Percentiles rank a stretch among this genome's conserved stretches.
These are phyloP conservation scores for Ceuthmochares aereus DNA, from an alignment of 2,113 vertebrate genomes.

Conservation along the genomic window DNA sequence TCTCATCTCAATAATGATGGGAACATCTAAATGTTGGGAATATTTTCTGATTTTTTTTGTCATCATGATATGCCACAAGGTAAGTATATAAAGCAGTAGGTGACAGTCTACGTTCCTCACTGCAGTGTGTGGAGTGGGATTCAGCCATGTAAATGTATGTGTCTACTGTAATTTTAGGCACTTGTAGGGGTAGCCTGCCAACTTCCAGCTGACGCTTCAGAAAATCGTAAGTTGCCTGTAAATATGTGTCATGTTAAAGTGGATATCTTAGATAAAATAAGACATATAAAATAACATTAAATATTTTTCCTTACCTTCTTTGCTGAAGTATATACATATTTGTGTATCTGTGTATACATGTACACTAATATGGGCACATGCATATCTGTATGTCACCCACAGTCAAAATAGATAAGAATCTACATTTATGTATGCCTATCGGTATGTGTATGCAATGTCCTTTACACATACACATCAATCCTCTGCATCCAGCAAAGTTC, in stretches of 20 bases:
- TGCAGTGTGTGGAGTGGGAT: not conserved
- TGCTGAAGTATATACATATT: not conserved
- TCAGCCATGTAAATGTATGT: not conserved
- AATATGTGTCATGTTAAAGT: not conserved
- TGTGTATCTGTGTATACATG: not conserved
- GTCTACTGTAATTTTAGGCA: not conserved
- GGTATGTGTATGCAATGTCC: not conserved
- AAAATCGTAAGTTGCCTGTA: not conserved
- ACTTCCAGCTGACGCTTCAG: not conserved
- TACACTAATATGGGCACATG: not conserved
- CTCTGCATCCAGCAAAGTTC: not conserved
- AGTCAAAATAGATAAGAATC: not conserved
- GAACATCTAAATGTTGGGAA: rapidly evolving
- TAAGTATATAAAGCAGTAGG: not conserved
- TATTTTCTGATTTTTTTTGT: not conserved
- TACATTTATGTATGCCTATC: not conserved
- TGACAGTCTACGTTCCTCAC: not conserved
- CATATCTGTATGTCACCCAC: not conserved
- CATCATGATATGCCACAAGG: not conserved
- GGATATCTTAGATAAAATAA: not conserved
- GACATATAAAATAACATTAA: not conserved
- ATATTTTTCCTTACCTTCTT: not conserved
- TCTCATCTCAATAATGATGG: not conserved
- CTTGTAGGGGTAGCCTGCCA: not conserved
- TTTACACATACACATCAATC: not conserved